Conservation (phyloP, 1,140 invertebrate genomes). For the Scaptomyza montana region DNA sequence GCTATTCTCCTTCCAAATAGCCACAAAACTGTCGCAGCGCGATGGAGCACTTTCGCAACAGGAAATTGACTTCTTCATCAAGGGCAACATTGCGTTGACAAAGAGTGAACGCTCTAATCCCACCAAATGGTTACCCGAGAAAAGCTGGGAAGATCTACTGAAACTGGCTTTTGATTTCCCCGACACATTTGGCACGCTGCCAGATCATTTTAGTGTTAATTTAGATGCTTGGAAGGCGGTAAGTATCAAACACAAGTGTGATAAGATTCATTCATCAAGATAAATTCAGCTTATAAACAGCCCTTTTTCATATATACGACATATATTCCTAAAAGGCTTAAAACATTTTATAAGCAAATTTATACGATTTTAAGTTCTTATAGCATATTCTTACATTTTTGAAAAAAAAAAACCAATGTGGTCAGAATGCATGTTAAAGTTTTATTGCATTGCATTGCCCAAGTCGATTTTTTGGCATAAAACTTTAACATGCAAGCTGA, state of each 20-base stretch:
- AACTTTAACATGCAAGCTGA: no score
- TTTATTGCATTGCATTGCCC: no score
- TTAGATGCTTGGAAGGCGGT: slow-evolving; percentile 88
- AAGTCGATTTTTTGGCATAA: no score
- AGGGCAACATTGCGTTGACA: slow-evolving; percentile 91
- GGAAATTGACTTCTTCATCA: slow-evolving; percentile 96
- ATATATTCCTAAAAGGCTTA: not conserved
- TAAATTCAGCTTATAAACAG: not conserved
- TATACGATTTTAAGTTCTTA: no score
- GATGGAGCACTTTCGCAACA: slow-evolving; percentile 86
- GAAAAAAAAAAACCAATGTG: no score
- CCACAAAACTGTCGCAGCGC: slow-evolving; percentile 91
- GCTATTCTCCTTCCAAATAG: slow-evolving; percentile 95
- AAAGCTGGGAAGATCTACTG: slow-evolving; percentile 92
- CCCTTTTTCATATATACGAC: no score
- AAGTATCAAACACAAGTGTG: slow-evolving; percentile 22
- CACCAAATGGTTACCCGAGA: slow-evolving; percentile 88
- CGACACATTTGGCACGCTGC: slow-evolving; percentile 87
- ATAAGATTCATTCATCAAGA: no score
- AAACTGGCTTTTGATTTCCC: slow-evolving; percentile 89
- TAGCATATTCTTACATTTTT: no score
- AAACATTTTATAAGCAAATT: not conserved
- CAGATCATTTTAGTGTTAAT: slow-evolving; percentile 87
- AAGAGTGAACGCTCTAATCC: slow-evolving; percentile 88
- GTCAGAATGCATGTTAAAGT: no score